Evolutionary conservation across 2,888 invertebrate species (phyloP).

Genomic region (Gastrophysa polygoni): DNA sequence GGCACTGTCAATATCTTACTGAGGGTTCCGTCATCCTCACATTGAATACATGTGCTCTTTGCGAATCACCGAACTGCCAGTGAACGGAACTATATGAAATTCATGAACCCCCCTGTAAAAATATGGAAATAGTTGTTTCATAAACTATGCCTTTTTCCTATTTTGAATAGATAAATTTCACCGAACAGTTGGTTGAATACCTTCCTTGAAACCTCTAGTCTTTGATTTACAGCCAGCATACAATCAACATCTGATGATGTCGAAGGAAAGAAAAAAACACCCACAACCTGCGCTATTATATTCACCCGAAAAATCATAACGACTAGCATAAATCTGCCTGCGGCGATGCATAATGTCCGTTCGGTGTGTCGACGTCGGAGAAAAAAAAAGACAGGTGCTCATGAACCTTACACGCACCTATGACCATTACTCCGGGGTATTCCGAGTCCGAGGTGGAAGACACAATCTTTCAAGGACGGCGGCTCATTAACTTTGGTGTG

Average conservation of each 20-base stretch:
- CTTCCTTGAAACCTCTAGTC: background rate
- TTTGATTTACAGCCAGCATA: background rate
- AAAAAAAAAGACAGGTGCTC: constrained; percentile 43
- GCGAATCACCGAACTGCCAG: too few relatives aligned
- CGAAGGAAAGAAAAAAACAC: constrained; percentile 23
- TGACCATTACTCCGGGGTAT: constrained; percentile 34
- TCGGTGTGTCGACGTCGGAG: constrained; percentile 19
- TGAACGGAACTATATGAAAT: too few relatives aligned
- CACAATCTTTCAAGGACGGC: constrained; percentile 34
- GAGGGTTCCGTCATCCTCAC: too few relatives aligned
- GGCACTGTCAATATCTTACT: too few relatives aligned
- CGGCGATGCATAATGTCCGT: constrained; percentile 29
- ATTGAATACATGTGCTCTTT: too few relatives aligned
- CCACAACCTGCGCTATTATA: constrained; percentile 31
- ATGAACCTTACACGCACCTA: constrained; percentile 44
- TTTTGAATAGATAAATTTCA: too few relatives aligned
- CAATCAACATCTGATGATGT: background rate
- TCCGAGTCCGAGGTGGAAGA: constrained; percentile 19
- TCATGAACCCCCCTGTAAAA: too few relatives aligned
- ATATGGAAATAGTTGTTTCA: too few relatives aligned
- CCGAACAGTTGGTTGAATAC: background rate
- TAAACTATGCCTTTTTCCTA: too few relatives aligned
- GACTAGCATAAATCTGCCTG: constrained; percentile 42
- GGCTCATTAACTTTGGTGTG: constrained; percentile 23
- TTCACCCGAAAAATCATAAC: constrained; percentile 36